Evolutionary conservation across 2,113 vertebrate species (phyloP), one percentile per base, ranked within the genome.

Genomic region (Paracanthobrama guichenoti): DNA sequence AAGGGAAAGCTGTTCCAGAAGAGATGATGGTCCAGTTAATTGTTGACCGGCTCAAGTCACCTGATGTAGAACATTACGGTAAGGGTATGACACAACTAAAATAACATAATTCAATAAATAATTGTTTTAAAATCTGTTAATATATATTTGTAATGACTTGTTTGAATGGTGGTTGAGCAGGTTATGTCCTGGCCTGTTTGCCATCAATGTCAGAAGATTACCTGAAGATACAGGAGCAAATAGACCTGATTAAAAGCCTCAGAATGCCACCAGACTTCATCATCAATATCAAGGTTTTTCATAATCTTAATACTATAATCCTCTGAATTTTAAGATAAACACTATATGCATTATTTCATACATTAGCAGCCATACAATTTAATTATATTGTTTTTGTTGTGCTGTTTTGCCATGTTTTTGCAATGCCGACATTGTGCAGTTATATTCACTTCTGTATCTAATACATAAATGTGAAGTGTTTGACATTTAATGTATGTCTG

Each of bases 221-320:
- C 82, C 84, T 96, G 90, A 96, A 91, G 80, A 90, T 95, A 87
- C 81, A 89, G 14, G 93, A 98, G 85, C 97, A 99, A 93, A 91
- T 97, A 85, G 90, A 97, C 53, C 74, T 96, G 89, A 93, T 99
- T 90, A 96, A 90, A 93, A 96, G 92, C 83, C 91, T 97, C 73
- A 95, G 93, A 83, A 86, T 97, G 84, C 91, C 94, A 42, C 96
- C 97, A 0, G 96, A 99, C 94, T 85, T 99, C 89, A 93, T 99
- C 92, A 97, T 99, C 88, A 98, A 97, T 91, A 96, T 99, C 88
- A 99, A 98, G 97, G 97, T 99, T 26, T 44, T 55, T 64, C 5
- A 31, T 67, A 6, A 24, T 55, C 20, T 62, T 62, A 46, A 66
- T 48, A 10, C 11, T 20, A 4, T 78, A 11, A 16, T 31, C 3